Evolutionary conservation across 2,113 vertebrate genomes (phyloP), one percentile per base, ranked within the genome.

Genomic region (Poecilia latipinna): DNA sequence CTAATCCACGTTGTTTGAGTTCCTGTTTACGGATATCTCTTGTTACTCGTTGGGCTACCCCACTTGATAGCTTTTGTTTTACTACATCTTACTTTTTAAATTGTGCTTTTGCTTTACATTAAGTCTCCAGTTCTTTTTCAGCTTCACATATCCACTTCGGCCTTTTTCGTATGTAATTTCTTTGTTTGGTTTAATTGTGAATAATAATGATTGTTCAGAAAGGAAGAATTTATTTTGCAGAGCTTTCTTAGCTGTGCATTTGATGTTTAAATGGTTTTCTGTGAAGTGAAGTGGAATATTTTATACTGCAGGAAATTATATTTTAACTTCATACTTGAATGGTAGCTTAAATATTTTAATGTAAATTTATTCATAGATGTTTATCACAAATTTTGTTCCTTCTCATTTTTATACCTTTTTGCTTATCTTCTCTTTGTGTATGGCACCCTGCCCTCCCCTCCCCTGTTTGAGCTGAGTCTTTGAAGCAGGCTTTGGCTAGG

Each of bases 1-100:
- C 80, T 77, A 84, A 44, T 83, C 42, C 33, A 48, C 62, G 54
- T 71, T 78, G 73, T 77, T 82, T 81, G 51, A 79, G 68, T 75
- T 81, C 32, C 48, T 70, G 69, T 28, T 72, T 72, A 78, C 44
- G 44, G 65, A 78, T 61, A 64, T 61, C 35, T 65, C 74, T 64
- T 70, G 10, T 54, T 68, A 61, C 69, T 51, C 68, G 73, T 51
- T 33, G 8, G 28, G 33, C 22, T 42, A 32, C 29, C 42, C 64
- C 48, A 65, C 63, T 54, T 24, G 60, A 42, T 68, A 44, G 28
- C 17, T 74, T 44, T 74, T 35, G 33, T 71, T 44, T 74, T 31
- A 39, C 29, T 61, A 22, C 1, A 15, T n/a, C 3, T 32, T 4
- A 3, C 13, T 48, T 69, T 51, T 32, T 68, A 22, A 19, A 6